Percentiles rank a stretch among this genome's conserved stretches.
phyloP scores from a whole-genome alignment of 2,113 vertebrate genomes.

The Lipophrys pholis region DNA sequence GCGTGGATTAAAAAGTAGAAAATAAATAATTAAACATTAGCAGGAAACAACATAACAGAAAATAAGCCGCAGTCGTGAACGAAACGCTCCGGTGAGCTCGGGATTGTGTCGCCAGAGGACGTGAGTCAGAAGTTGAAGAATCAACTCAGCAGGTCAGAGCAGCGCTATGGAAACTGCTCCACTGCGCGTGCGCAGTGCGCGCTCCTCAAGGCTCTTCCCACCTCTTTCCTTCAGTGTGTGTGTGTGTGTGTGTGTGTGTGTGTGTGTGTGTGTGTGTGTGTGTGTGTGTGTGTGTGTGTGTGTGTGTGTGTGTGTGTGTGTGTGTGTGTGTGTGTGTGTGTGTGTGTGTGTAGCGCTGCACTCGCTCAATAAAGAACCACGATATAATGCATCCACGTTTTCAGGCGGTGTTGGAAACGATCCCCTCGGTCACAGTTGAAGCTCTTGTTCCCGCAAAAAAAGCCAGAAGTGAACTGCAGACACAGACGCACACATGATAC shows the following conservation, averaged over 20 bases:
- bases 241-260: neutral
- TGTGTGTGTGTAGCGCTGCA: neutral
- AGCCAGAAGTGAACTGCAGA: constrained; percentile 9
- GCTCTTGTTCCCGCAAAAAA: neutral
- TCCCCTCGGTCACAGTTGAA: neutral
- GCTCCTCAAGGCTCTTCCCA: neutral
- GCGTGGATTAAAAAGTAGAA: neutral
- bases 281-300: neutral
- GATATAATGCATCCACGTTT: neutral
- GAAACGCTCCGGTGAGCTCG: neutral
- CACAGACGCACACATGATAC: neutral
- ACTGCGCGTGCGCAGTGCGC: constrained; percentile 52
- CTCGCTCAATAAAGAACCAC: neutral
- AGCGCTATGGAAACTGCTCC: constrained; percentile 71
- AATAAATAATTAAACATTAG: neutral
- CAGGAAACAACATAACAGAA: too few species aligned
- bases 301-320: too few species aligned
- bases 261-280: neutral
- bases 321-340: too few species aligned
- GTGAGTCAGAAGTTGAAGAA: constrained; percentile 60
- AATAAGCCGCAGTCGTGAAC: neutral
- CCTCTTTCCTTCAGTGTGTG: neutral
- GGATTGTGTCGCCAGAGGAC: constrained; percentile 8
- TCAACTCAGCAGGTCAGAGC: constrained; percentile 57
- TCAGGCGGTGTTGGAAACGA: neutral